phyloP scores from a whole-genome alignment of 2,888 invertebrate genomes.

The Epistrophella euchroma region DNA sequence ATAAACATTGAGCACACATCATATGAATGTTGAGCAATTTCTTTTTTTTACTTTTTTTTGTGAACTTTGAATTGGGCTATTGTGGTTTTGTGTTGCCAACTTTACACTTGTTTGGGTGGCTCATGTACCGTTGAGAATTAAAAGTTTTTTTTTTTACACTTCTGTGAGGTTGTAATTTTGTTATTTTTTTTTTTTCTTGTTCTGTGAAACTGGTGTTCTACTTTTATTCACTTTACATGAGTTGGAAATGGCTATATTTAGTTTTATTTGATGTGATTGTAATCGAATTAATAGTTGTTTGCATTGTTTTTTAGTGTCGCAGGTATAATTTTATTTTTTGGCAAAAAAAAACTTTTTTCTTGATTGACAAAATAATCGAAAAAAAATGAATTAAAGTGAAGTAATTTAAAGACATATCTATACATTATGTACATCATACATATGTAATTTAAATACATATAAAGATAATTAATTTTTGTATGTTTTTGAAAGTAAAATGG shows the following conservation, averaged over 20 bases:
- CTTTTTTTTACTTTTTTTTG: neutral
- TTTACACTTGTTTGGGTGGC: slow-evolving; percentile 47
- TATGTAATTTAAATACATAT: too few relatives aligned
- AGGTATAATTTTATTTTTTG: neutral
- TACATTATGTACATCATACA: too few relatives aligned
- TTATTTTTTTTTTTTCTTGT: too few relatives aligned
- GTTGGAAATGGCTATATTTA: neutral
- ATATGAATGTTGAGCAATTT: slow-evolving; percentile 18
- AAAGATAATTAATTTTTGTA: too few relatives aligned
- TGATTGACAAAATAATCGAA: neutral
- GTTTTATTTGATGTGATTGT: neutral
- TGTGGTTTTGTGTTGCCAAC: slow-evolving; percentile 61
- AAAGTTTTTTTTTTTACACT: slow-evolving; percentile 31
- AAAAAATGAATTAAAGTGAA: neutral
- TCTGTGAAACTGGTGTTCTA: slow-evolving; percentile 23
- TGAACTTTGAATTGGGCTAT: slow-evolving; percentile 63
- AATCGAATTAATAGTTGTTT: neutral
- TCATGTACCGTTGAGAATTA: slow-evolving; percentile 36
- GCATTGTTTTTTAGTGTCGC: neutral
- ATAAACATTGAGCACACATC: slow-evolving; percentile 19
- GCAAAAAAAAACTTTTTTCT: neutral
- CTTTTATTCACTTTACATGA: slow-evolving; percentile 24
- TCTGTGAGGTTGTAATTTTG: slow-evolving; percentile 15
- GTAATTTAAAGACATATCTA: too few relatives aligned
- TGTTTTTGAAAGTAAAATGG: neutral